These are phyloP conservation scores for Drosophila nigromelanica DNA, from an alignment of 1,140 invertebrate species.

Conservation along the genomic window DNA sequence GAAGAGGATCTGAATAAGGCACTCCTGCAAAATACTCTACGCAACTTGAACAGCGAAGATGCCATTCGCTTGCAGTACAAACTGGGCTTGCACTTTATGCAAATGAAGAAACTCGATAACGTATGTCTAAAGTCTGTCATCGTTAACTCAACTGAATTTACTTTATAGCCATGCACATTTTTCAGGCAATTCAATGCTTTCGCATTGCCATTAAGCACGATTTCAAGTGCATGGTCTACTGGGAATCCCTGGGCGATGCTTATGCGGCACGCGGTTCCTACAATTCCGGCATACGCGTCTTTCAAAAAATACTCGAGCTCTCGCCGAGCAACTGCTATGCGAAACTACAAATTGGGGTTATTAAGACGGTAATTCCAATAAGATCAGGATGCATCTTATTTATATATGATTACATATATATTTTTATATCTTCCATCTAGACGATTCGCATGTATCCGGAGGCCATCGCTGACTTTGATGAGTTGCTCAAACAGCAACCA, in stretches of 20 bases:
- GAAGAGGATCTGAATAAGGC: conserved; percentile 89
- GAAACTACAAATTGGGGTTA: conserved; percentile 91
- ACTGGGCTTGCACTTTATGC: conserved; percentile 90
- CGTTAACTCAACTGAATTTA: not conserved
- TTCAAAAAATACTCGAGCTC: conserved; percentile 89
- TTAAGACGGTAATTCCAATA: conserved; percentile 86
- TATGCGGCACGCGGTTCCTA: conserved; percentile 93
- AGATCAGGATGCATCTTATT: not conserved
- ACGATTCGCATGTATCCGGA: conserved; percentile 89
- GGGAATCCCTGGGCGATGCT: conserved; percentile 95
- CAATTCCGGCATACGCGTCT: conserved; percentile 93
- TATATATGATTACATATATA: not conserved
- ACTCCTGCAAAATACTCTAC: conserved; percentile 87
- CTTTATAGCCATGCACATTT: not conserved
- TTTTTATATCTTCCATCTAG: conserved; percentile 29
- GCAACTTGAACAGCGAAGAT: conserved; percentile 84
- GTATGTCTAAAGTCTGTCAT: conserved; percentile 28
- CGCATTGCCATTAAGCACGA: conserved; percentile 90
- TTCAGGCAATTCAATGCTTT: conserved; percentile 89
- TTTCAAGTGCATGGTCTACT: conserved; percentile 88
- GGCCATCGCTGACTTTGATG: conserved; percentile 88
- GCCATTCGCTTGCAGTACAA: conserved; percentile 92
- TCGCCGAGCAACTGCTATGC: conserved; percentile 89
- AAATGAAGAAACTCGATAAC: conserved; percentile 88
- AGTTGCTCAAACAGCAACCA: conserved; percentile 87